phyloP scores from a whole-genome alignment of 2,888 invertebrate species.

The Argyresthia albistria region DNA sequence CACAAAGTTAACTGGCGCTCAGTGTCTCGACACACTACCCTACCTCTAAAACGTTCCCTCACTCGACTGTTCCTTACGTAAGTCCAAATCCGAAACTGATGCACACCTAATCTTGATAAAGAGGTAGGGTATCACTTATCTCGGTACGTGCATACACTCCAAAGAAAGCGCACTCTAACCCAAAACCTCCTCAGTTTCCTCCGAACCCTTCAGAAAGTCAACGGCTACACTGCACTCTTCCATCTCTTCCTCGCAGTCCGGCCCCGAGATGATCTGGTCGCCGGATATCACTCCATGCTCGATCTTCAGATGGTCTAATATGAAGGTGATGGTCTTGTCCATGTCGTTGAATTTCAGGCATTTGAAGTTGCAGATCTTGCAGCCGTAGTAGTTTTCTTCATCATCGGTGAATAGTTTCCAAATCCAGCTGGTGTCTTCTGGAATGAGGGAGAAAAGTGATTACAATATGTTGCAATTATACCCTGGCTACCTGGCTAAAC shows the following conservation, averaged over 20 bases:
- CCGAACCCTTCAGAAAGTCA: constrained; percentile 6
- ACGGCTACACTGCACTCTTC: constrained; percentile 8
- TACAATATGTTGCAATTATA: neutral
- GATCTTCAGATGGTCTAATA: constrained; percentile 39
- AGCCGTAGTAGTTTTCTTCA: constrained; percentile 38
- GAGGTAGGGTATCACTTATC: too few relatives aligned
- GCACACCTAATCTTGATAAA: neutral
- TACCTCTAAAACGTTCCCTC: too few relatives aligned
- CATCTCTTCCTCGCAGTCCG: constrained; percentile 18
- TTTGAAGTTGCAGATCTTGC: constrained; percentile 55
- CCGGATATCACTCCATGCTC: constrained; percentile 57
- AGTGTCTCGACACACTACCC: too few relatives aligned
- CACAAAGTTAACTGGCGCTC: too few relatives aligned
- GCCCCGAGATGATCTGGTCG: constrained; percentile 52
- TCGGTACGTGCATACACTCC: too few relatives aligned
- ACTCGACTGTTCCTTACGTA: too few relatives aligned
- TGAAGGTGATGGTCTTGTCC: constrained; percentile 29
- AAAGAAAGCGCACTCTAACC: too few relatives aligned
- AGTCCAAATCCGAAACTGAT: neutral
- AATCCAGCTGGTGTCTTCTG: constrained; percentile 44
- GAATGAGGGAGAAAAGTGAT: constrained; percentile 6
- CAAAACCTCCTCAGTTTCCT: neutral
- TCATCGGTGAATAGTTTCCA: constrained; percentile 55
- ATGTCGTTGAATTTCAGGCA: constrained; percentile 29
- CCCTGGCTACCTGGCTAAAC: too few relatives aligned